Base-by-base conservation (phyloP, 2,113 vertebrate genomes). In the Emydocephalus ijimae region DNA sequence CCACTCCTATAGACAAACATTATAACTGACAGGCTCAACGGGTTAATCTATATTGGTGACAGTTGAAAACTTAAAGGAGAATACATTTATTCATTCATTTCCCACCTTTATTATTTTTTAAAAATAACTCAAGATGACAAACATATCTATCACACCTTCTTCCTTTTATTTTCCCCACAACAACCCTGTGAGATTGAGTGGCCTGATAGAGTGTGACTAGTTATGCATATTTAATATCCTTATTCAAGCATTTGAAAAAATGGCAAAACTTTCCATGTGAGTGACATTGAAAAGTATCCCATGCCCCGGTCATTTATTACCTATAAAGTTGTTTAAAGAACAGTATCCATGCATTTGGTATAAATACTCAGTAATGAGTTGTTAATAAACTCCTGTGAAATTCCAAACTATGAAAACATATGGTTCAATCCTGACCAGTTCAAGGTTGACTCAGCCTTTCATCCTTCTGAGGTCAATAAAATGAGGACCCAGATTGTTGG, bases 101-200 rank as follows among this genome's bases (percentile, higher is more conserved):
- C 57, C 57, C 23, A 59, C 57, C 8, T 59, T 59, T 59, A 59
- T 59, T 59, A 59, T 26, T 59, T 59, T 59, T 24, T 0, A 59
- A 59, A 59, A 59, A 52, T 12, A 52, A 52, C 50, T 52, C 50
- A 52, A 12, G 50, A 52, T 52, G 50, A 5, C 50, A 52, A 12
- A 59, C 24, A 96, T 94, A 96, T 96, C 95, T 85, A 89, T 52
- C 57, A 26, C 5, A 54, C 1, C 34, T 85, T 91, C 95, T 55
- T n/a, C 92, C 43, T 94, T 92, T 64, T 93, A 95, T 92, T 94
- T 94, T 95, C 94, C 23, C 87, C 92, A 93, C 94, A 92, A 34
- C 24, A 55, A 29, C 54, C 90, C 95, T 93, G 57, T 59, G 57
- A 59, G 23, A 59, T 26, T 23, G 57, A 59, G 24, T 59, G 57